Evolutionary conservation across 2,888 invertebrate genomes (phyloP).

Genomic region (Rhagophthalmus giganteus): DNA sequence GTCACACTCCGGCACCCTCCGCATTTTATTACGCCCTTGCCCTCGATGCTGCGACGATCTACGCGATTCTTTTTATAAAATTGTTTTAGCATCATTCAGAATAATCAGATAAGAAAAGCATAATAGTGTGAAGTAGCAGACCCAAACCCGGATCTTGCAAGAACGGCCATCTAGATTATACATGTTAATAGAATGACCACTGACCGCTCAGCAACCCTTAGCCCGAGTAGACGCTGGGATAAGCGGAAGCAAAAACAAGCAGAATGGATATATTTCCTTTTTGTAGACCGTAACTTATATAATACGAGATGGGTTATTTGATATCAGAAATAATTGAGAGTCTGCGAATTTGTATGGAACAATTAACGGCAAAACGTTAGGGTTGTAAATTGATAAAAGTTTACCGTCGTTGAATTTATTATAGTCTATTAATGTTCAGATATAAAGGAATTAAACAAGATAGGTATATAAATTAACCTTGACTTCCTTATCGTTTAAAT

Average conservation of each 20-base stretch:
- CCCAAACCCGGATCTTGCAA: slow-evolving; percentile 42
- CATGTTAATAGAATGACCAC: slow-evolving; percentile 58
- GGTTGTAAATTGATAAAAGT: slow-evolving; percentile 35
- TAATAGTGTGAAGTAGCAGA: slow-evolving; percentile 43
- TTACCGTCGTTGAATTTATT: slow-evolving; percentile 27
- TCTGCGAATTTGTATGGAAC: slow-evolving; percentile 48
- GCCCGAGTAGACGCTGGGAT: slow-evolving; percentile 39
- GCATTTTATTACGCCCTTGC: too few species aligned
- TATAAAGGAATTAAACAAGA: slow-evolving; percentile 17
- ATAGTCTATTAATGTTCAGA: slow-evolving; percentile 22
- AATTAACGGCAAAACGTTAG: slow-evolving; percentile 46
- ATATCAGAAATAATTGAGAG: slow-evolving; percentile 50
- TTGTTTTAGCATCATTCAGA: slow-evolving; percentile 26
- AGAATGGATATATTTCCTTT: slow-evolving; percentile 57
- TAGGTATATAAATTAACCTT: slow-evolving; percentile 8
- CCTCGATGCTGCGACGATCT: too few species aligned
- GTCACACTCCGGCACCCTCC: too few species aligned
- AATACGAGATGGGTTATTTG: slow-evolving; percentile 49
- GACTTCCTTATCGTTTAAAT: slow-evolving; percentile 6
- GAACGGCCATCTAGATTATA: slow-evolving; percentile 57
- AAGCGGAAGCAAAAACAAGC: slow-evolving; percentile 55
- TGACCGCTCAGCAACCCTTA: slow-evolving; percentile 48
- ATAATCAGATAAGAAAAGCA: slow-evolving; percentile 27
- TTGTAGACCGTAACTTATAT: slow-evolving; percentile 51
- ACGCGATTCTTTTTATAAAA: slow-evolving; percentile 23